phyloP scores from a whole-genome alignment of 2,113 vertebrate species.

The Leptosomus discolor region DNA sequence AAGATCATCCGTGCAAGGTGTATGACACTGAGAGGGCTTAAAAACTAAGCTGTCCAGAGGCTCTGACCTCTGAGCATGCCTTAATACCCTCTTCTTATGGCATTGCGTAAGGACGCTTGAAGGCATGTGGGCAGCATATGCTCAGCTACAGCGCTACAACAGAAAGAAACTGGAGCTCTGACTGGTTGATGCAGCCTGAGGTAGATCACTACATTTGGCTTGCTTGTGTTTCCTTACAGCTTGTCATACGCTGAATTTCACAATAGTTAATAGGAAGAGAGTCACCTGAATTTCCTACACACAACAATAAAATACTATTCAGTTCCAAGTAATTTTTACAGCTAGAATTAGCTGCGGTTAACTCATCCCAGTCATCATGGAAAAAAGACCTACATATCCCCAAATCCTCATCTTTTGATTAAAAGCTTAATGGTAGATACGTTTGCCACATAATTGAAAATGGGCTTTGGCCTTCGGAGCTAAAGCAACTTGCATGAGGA shows the following conservation, averaged over 20 bases:
- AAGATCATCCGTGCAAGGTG: not conserved
- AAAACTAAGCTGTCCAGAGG: constrained; percentile 43
- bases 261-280: not conserved
- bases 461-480: not conserved
- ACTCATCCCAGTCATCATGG: not conserved
- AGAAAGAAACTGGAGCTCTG: not conserved
- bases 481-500: not conserved
- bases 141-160: not conserved
- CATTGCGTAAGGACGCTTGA: not conserved
- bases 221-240: not conserved
- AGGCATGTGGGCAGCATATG: fast-evolving
- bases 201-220: not conserved
- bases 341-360: not conserved
- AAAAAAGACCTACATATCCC: not conserved
- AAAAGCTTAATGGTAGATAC: not conserved
- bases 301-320: not conserved
- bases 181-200: not conserved
- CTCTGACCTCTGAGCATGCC: constrained; percentile 23
- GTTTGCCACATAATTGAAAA: not conserved
- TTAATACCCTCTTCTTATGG: constrained; percentile 42
- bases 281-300: not conserved
- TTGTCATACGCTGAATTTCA: not conserved
- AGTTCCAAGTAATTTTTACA: not conserved
- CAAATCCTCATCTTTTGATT: not conserved
- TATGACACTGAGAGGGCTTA: constrained; percentile 12